Evolutionary conservation across 2,113 vertebrate genomes (phyloP).

Genomic region (Osmerus mordax): DNA sequence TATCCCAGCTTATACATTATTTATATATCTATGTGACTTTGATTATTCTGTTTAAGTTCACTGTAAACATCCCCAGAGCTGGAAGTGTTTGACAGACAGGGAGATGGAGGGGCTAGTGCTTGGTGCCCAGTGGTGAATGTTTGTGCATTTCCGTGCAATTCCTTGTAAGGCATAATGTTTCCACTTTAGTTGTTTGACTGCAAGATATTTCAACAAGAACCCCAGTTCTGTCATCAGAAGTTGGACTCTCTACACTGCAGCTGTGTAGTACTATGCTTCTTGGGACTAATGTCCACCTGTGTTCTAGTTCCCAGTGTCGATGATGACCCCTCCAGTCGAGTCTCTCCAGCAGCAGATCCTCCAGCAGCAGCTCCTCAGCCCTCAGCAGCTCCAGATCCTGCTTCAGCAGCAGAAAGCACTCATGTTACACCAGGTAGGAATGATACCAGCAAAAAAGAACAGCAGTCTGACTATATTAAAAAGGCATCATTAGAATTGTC

Average conservation of each 20-base stretch:
- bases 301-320: slow-evolving; percentile 61
- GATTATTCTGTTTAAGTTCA: slow-evolving; percentile 78
- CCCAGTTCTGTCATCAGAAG: too few relatives aligned
- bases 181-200: not conserved
- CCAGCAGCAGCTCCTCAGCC: slow-evolving; percentile 69
- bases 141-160: slow-evolving; percentile 24
- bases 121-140: slow-evolving; percentile 51
- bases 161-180: not conserved
- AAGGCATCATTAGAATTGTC: too few relatives aligned
- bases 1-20: slow-evolving; percentile 69
- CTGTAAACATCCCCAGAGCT: slow-evolving; percentile 70
- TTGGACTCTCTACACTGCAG: too few relatives aligned
- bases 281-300: not conserved
- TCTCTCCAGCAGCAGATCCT: slow-evolving; percentile 63
- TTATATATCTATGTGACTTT: slow-evolving; percentile 74
- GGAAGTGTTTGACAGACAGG: slow-evolving; percentile 50
- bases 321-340: slow-evolving; percentile 74
- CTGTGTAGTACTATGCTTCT: not conserved
- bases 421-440: slow-evolving; percentile 74
- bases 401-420: slow-evolving; percentile 76
- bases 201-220: not conserved
- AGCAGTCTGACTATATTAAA: too few relatives aligned
- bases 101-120: slow-evolving; percentile 59
- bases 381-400: slow-evolving; percentile 72
- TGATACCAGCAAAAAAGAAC: too few relatives aligned